These are phyloP conservation scores for Catharus ustulatus DNA, from an alignment of 2,797 vertebrate genomes.

Conservation along the genomic window DNA sequence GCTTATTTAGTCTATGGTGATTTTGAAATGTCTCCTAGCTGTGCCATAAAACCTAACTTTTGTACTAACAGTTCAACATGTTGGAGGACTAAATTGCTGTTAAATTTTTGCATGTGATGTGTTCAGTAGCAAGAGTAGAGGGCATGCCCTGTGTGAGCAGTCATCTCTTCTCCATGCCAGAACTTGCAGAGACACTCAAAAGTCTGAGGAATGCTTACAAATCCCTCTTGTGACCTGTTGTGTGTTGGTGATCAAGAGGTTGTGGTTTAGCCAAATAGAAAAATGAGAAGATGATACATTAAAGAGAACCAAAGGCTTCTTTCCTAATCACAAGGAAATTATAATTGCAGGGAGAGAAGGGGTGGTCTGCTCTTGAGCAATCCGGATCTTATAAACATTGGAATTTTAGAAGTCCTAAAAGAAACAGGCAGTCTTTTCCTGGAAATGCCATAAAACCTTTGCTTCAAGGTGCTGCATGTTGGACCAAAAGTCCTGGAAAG, in stretches of 20 bases:
- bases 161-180: neutral
- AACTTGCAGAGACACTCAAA: neutral
- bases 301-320: neutral
- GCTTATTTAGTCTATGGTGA: neutral
- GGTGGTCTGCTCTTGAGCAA: neutral
- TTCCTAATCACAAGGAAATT: neutral
- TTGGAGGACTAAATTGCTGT: neutral
- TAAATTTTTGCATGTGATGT: neutral
- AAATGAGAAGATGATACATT: neutral
- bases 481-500: neutral
- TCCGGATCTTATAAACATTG: neutral
- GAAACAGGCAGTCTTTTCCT: neutral
- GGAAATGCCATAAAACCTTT: neutral
- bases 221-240: neutral
- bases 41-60: neutral
- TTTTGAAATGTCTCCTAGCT: neutral
- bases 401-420: neutral
- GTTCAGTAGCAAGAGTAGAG: neutral
- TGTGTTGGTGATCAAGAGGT: neutral
- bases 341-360: neutral
- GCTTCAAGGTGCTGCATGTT: neutral
- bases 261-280: neutral
- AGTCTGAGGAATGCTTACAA: neutral
- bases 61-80: neutral
- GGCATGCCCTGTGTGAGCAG: neutral